Evolutionary conservation across 53 echinoderm and acorn worm species (phyloP), one percentile per base, ranked within the genome.

Genomic region (Astropecten irregularis): DNA sequence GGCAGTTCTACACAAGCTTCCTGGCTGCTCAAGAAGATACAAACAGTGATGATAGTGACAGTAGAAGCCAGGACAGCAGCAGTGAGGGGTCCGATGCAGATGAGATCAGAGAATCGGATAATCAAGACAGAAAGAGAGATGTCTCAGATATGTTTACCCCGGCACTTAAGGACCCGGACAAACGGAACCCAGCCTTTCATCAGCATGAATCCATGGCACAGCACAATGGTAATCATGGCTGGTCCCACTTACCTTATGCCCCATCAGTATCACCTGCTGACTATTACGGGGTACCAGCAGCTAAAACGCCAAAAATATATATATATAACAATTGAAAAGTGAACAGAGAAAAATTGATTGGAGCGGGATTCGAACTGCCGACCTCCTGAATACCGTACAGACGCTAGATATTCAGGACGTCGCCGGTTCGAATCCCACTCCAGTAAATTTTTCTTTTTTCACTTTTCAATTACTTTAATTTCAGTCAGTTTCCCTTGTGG

Each of bases 1-100:
- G 79, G 79, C 31, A 42, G 62, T 32, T 47, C 44, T 79, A 79
- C 62, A 62, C 63, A 48, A 15, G 11, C 27, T 79, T 56, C 32
- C 61, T 79, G 11, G 38, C 16, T 31, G 16, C 31, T 62, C 29
- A 61, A 33, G 14, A 76, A 67, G 1, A 26, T 20, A 48, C 19
- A 19, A 23, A 7, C 11, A 47, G 18, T 62, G 79, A 62, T 62
- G 79, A 62, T 46, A 37, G 61, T 31, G n/a, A n/a, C n/a, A n/a
- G n/a, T n/a, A n/a, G n/a, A n/a, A n/a, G n/a, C n/a, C 42, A 6
- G 42, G 46, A 47, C 22, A 40, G 47, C 46, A 22, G 33, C 27
- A 10, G 26, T 11, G 42, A 46, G 27, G 62, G 31, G 14, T 79
- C 62, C 27, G 48, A 29, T 61, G 30, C 79, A 47, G 62, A 44